Evolutionary conservation across 2,113 vertebrate species (phyloP).

Genomic region (Amia ocellicauda): DNA sequence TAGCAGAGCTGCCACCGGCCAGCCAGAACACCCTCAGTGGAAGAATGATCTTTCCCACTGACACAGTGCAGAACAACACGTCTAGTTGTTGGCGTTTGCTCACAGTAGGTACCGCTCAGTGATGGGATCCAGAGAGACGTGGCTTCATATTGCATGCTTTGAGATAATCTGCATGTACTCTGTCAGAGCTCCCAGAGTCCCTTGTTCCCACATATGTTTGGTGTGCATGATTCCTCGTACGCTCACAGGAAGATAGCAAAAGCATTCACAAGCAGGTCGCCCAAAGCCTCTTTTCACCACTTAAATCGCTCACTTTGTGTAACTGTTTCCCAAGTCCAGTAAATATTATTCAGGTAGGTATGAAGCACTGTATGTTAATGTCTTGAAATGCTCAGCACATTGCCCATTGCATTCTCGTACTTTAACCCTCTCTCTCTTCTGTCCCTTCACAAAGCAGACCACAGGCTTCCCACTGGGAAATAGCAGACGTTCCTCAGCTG

Average conservation of each 20-base stretch:
- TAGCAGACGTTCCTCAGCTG: slow-evolving; percentile 35
- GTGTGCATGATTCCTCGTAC: too few relatives aligned
- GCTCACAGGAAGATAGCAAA: background rate
- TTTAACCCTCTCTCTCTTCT: slow-evolving; percentile 25
- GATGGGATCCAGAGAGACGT: background rate
- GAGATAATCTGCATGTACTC: background rate
- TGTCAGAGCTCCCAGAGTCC: too few relatives aligned
- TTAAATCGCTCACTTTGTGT: too few relatives aligned
- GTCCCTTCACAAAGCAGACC: slow-evolving; percentile 30
- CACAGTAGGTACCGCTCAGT: background rate
- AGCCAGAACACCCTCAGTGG: background rate
- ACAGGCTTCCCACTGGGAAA: slow-evolving; percentile 39
- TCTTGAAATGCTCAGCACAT: background rate
- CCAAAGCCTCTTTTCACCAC: too few relatives aligned
- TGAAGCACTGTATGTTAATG: background rate
- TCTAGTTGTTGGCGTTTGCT: background rate
- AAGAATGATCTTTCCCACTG: background rate
- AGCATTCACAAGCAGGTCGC: too few relatives aligned
- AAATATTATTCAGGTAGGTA: too few relatives aligned
- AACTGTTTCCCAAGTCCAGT: too few relatives aligned
- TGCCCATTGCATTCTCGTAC: background rate
- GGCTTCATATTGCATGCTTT: background rate
- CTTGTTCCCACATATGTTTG: background rate
- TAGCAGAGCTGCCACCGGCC: background rate
- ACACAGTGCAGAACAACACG: background rate